A percentile compares a stretch with the other conserved stretches of the same genome.
Conservation (phyloP, 2,888 invertebrate genomes). For the Lapara coniferarum region DNA sequence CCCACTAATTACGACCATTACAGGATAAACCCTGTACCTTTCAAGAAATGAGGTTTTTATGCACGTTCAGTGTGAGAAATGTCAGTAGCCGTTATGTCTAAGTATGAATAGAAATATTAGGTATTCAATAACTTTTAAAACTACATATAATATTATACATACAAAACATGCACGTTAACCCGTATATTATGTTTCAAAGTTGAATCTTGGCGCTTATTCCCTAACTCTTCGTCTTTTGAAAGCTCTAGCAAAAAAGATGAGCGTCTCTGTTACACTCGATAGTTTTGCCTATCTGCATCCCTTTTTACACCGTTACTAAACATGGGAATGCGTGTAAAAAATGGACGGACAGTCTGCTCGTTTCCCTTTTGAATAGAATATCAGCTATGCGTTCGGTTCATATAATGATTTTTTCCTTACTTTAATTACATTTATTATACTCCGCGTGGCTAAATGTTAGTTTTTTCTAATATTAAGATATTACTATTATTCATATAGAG, state of each 20-base stretch:
- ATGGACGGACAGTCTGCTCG: slow-evolving; percentile 48
- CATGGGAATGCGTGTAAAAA: slow-evolving; percentile 69
- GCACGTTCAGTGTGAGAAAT: too few species aligned
- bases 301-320: slow-evolving; percentile 63
- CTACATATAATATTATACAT: neutral
- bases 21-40: too few species aligned
- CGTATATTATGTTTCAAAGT: slow-evolving; percentile 11
- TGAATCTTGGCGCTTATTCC: slow-evolving; percentile 39
- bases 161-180: neutral
- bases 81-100: too few species aligned
- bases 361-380: slow-evolving; percentile 60
- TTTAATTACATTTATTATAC: neutral
- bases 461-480: neutral
- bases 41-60: too few species aligned
- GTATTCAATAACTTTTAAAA: too few species aligned
- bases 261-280: slow-evolving; percentile 44
- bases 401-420: slow-evolving; percentile 46
- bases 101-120: too few species aligned
- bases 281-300: slow-evolving; percentile 32
- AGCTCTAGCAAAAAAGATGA: slow-evolving; percentile 54
- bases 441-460: neutral
- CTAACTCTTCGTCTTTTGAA: slow-evolving; percentile 39
- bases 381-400: slow-evolving; percentile 41
- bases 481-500: too few species aligned
- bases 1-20: too few species aligned